phyloP scores from a whole-genome alignment of 2,888 invertebrate genomes.

The Andrena hattorfiana region DNA sequence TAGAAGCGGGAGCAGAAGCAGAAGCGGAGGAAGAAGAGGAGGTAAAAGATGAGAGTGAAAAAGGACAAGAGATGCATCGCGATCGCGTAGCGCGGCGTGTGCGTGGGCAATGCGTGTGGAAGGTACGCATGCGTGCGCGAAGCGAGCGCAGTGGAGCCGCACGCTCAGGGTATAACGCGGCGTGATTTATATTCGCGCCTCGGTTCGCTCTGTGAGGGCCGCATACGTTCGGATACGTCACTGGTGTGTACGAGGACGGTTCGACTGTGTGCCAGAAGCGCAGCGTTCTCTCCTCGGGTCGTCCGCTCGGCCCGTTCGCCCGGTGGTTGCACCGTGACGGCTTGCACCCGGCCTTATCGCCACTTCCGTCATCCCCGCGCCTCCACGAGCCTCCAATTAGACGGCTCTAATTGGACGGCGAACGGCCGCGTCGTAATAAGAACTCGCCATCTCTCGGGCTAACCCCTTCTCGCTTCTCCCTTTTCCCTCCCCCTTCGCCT shows the following conservation, averaged over 20 bases:
- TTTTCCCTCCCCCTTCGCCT: background rate
- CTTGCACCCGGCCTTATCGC: constrained; percentile 71
- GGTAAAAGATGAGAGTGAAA: background rate
- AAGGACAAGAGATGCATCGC: constrained; percentile 24
- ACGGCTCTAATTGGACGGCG: constrained; percentile 75
- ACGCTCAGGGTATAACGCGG: constrained; percentile 74
- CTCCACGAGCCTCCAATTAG: constrained; percentile 72
- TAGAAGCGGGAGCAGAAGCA: constrained; percentile 2
- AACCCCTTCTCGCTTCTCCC: constrained; percentile 3
- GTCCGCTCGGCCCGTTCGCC: constrained; percentile 61
- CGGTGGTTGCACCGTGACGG: constrained; percentile 67
- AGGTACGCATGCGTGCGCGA: constrained; percentile 52
- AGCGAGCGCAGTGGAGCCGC: constrained; percentile 57
- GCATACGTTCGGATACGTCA: constrained; percentile 76
- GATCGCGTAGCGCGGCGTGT: constrained; percentile 37
- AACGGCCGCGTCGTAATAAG: constrained; percentile 71
- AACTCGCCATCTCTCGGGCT: constrained; percentile 57
- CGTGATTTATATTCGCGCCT: constrained; percentile 80
- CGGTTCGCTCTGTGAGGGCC: constrained; percentile 77
- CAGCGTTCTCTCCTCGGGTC: constrained; percentile 39
- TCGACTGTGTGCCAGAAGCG: constrained; percentile 56
- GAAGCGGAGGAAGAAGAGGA: constrained; percentile 19
- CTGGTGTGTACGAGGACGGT: constrained; percentile 63
- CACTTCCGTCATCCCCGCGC: constrained; percentile 74
- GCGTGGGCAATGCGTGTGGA: constrained; percentile 47